These are phyloP conservation scores for Dolichotis patagonum DNA, from an alignment of 2,113 vertebrate species.

Conservation along the genomic window DNA sequence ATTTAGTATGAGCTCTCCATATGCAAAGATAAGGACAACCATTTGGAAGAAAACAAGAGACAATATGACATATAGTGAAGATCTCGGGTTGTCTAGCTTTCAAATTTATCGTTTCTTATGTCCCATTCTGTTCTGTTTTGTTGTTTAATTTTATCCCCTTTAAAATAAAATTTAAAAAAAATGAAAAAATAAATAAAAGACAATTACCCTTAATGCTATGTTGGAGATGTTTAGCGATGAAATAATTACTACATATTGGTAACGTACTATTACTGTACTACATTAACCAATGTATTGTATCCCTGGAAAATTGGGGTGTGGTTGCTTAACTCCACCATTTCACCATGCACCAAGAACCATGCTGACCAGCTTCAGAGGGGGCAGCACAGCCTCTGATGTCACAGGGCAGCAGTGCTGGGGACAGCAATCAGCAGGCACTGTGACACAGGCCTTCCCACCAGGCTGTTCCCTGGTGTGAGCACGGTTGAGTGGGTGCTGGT, in stretches of 20 bases:
- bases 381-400: not conserved
- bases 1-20: no score
- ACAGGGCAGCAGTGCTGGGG: not conserved
- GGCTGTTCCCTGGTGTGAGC: not conserved
- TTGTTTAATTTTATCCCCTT: no score
- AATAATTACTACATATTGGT: not conserved
- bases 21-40: no score
- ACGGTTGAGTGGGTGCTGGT: not conserved
- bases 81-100: no score
- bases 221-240: slow-evolving; percentile 15
- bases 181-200: not conserved
- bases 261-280: not conserved
- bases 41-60: no score
- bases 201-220: not conserved
- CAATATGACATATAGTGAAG: no score
- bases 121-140: no score
- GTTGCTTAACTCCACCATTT: not conserved
- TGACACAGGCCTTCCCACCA: not conserved
- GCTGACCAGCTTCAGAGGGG: not conserved
- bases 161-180: no score
- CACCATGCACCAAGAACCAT: not conserved
- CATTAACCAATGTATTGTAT: not conserved
- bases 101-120: no score
- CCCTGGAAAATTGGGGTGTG: not conserved
- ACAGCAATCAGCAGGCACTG: not conserved